A percentile compares a stretch with the other conserved stretches of the same genome.
phyloP scores from a whole-genome alignment of 2,113 vertebrate species.

The mouse (Mus musculus) region GRCm39 chr2:168156001-168156500 shows the following conservation, averaged over 20 bases:
- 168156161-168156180: neutral
- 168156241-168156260: accelerated
- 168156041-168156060: neutral
- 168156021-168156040: neutral
- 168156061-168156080: neutral
- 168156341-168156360: accelerated
- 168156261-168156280: accelerated
- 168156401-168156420: neutral
- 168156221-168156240: neutral
- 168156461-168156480: accelerated
- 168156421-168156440: accelerated
- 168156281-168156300: neutral
- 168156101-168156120: neutral
- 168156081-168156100: neutral
- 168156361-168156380: neutral
- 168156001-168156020: neutral
- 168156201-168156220: neutral
- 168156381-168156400: neutral
- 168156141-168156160: neutral
- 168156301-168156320: neutral
- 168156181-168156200: neutral
- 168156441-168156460: neutral
- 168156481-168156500: neutral
- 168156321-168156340: neutral
- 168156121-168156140: neutral